Conservation (phyloP, 1,140 invertebrate genomes). For the Steinernema khuongi region DNA sequence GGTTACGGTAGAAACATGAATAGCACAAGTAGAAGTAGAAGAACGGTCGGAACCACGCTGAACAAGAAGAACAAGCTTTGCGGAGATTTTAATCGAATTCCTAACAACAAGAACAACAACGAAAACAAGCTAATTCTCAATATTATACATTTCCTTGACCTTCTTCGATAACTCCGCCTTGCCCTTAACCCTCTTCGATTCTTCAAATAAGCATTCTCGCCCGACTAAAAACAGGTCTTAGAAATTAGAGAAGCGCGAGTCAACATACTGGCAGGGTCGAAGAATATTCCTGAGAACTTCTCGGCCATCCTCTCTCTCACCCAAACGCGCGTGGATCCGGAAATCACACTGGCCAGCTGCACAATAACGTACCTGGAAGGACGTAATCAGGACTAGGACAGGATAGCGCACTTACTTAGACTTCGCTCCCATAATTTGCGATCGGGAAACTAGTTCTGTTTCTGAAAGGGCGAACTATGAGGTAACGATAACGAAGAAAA, state of each 20-base stretch:
- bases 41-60: not conserved
- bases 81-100: not conserved
- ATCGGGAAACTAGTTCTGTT: not conserved
- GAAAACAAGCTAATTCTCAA: conserved; percentile 14
- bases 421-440: conserved; percentile 43
- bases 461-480: not conserved
- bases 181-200: conserved; percentile 50
- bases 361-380: conserved; percentile 55
- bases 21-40: not conserved
- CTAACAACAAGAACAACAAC: not conserved
- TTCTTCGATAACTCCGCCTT: conserved; percentile 42
- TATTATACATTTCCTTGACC: conserved; percentile 43
- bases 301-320: conserved; percentile 48
- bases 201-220: conserved; percentile 52
- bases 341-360: conserved; percentile 49
- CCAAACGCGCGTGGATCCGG: conserved; percentile 51
- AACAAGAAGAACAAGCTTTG: not conserved
- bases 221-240: conserved; percentile 46
- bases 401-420: conserved; percentile 39
- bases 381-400: not conserved
- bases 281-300: conserved; percentile 48
- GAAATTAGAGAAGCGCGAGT: not conserved
- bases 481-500: not conserved
- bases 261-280: conserved; percentile 54
- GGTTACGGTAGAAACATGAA: not conserved